Evolutionary conservation across 2,888 invertebrate genomes (phyloP).

Genomic region (Coecobrya sp.): DNA sequence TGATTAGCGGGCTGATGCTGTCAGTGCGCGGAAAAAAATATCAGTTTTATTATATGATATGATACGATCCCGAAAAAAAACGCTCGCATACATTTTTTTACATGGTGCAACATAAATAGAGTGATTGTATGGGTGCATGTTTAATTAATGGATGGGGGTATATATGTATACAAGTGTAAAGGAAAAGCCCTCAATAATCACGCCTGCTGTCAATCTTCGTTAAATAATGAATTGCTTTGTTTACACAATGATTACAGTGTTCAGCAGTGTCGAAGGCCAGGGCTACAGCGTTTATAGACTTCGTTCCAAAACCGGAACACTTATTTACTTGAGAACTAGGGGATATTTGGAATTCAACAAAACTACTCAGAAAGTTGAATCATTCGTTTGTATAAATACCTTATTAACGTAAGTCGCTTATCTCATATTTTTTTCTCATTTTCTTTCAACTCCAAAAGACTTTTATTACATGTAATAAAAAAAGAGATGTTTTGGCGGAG

Average conservation of each 20-base stretch:
- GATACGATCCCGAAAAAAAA: no score
- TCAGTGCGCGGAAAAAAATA: no score
- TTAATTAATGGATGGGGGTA: background rate
- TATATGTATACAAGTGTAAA: no score
- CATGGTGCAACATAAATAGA: no score
- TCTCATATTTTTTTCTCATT: background rate
- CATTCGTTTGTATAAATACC: conserved; percentile 96
- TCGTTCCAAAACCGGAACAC: conserved; percentile 93
- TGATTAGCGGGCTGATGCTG: no score
- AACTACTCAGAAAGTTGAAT: conserved; percentile 92
- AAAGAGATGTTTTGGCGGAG: no score
- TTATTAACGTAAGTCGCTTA: conserved; percentile 89
- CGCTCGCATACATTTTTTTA: no score
- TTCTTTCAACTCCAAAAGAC: background rate
- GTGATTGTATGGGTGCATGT: background rate
- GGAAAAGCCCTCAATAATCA: background rate
- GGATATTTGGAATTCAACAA: conserved; percentile 95
- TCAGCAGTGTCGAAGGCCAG: conserved; percentile 93
- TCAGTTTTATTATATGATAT: no score
- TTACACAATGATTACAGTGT: conserved; percentile 90
- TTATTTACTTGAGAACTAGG: conserved; percentile 94
- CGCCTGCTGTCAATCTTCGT: background rate
- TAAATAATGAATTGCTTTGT: background rate
- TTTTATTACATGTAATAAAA: no score
- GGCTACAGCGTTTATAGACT: conserved; percentile 96